These are phyloP conservation scores for Xestia sexstrigata DNA, from an alignment of 2,888 invertebrate species.

Conservation along the genomic window DNA sequence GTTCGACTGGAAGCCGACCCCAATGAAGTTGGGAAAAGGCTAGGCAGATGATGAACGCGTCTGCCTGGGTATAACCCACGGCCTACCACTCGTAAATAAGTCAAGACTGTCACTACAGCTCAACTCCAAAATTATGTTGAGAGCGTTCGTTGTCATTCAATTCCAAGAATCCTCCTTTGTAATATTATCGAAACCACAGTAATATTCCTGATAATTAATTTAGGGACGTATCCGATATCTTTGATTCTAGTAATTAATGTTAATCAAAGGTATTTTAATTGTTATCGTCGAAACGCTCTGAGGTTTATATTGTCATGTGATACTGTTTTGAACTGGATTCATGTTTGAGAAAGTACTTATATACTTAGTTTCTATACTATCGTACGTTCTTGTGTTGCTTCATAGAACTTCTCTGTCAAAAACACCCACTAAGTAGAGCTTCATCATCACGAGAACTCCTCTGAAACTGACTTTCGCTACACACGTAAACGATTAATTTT, in stretches of 20 bases:
- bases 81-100: neutral
- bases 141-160: neutral
- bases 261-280: conserved; percentile 42
- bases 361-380: neutral
- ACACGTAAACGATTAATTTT: too few relatives aligned
- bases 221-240: conserved; percentile 28
- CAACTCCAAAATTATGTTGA: neutral
- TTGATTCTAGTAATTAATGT: conserved; percentile 46
- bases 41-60: neutral
- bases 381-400: neutral
- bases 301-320: conserved; percentile 5
- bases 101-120: neutral
- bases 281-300: conserved; percentile 11
- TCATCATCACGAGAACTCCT: too few relatives aligned
- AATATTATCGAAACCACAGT: conserved; percentile 9
- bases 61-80: neutral
- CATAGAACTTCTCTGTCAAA: neutral
- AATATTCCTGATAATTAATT: conserved; percentile 41
- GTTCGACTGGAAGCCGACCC: neutral
- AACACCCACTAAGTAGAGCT: neutral
- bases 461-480: too few relatives aligned
- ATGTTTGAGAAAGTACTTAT: neutral
- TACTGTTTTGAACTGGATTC: neutral
- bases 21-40: neutral
- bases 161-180: conserved; percentile 4